Conservation (phyloP, 2,888 invertebrate species). For the Octonoba sinensis region DNA sequence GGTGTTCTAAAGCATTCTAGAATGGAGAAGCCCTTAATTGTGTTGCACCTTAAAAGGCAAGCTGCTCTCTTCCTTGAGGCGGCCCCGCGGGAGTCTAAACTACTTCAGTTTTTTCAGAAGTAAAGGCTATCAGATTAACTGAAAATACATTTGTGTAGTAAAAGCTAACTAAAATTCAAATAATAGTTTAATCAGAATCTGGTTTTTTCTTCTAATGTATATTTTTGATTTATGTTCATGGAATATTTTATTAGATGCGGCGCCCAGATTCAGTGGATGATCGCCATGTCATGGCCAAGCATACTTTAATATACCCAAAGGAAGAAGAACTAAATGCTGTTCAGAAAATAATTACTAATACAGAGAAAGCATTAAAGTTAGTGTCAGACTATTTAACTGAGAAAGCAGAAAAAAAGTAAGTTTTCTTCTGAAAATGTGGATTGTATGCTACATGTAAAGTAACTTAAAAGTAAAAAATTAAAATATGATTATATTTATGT, state of each 20-base stretch:
- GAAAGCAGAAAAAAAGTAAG: conserved; percentile 68
- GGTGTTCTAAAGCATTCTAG: no score
- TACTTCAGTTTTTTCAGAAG: no score
- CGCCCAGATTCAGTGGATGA: conserved; percentile 95
- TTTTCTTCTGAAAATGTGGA: not conserved
- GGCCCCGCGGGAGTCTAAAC: no score
- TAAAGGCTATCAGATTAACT: no score
- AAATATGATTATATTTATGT: not conserved
- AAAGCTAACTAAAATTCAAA: no score
- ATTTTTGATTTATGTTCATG: not conserved
- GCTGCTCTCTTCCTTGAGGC: no score
- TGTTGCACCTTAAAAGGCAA: no score
- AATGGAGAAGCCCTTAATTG: no score
- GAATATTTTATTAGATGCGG: conserved; percentile 70
- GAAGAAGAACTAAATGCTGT: conserved; percentile 83
- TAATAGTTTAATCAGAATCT: no score
- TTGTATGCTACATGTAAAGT: not conserved
- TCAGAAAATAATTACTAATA: conserved; percentile 91
- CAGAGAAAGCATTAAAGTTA: conserved; percentile 92
- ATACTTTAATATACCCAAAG: conserved; percentile 92
- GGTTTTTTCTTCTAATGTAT: not conserved
- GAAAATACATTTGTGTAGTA: no score
- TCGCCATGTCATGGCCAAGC: conserved; percentile 92
- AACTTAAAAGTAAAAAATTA: not conserved
- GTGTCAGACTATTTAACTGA: conserved; percentile 88